These are phyloP conservation scores for Tribolium freemani DNA, from an alignment of 2,888 invertebrate species.

Conservation along the genomic window DNA sequence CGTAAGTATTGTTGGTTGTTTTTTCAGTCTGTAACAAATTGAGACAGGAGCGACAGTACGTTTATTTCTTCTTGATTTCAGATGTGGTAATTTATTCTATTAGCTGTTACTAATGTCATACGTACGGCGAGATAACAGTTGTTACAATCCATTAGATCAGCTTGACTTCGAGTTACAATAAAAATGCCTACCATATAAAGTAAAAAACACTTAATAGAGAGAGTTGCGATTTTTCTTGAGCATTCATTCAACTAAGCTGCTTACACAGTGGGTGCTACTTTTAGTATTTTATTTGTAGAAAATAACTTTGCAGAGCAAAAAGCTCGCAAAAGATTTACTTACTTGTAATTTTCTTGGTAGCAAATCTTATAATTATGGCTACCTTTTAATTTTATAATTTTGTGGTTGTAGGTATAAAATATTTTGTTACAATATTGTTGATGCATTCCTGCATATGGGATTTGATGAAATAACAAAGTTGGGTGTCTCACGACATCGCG, in stretches of 20 bases:
- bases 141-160: neutral
- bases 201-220: neutral
- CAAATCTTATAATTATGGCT: no score
- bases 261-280: neutral
- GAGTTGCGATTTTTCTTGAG: neutral
- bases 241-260: neutral
- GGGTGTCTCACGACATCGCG: neutral
- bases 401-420: no score
- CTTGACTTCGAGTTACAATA: neutral
- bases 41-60: no score
- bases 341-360: no score
- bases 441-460: no score
- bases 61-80: neutral
- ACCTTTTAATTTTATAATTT: no score
- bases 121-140: neutral
- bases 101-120: neutral
- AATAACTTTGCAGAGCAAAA: no score
- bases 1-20: no score
- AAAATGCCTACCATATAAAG: neutral
- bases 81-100: neutral
- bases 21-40: no score
- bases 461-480: neutral
- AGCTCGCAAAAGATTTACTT: no score
- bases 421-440: no score
- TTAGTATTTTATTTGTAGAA: neutral